These are phyloP conservation scores for Acanthosepion lycidas DNA, from an alignment of 2,888 invertebrate species.

Conservation along the genomic window DNA sequence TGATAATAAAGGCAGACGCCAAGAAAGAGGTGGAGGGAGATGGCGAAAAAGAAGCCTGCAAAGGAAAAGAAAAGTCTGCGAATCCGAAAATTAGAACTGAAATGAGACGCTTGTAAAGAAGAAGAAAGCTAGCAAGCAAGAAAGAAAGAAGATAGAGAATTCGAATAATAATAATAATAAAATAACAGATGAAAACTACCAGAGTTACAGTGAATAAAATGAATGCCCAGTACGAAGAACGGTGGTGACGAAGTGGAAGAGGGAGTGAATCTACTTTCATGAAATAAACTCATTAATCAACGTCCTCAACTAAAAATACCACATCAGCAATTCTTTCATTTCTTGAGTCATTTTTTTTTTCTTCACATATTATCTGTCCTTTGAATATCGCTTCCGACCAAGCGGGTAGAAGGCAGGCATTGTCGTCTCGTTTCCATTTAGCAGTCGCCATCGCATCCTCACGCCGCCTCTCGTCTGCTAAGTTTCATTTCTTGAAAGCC, in stretches of 20 bases:
- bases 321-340: neutral
- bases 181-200: neutral
- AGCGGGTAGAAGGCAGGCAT: neutral
- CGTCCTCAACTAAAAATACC: neutral
- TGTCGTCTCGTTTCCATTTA: neutral
- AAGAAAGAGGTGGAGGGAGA: neutral
- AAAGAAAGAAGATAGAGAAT: neutral
- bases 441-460: neutral
- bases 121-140: neutral
- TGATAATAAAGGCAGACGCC: too few relatives aligned
- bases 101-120: neutral
- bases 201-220: neutral
- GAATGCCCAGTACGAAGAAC: neutral
- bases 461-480: neutral
- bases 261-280: neutral
- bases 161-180: neutral
- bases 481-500: neutral
- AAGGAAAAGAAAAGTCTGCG: neutral
- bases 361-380: neutral
- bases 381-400: neutral
- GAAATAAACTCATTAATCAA: constrained; percentile 12
- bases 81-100: too few relatives aligned
- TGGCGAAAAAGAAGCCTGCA: neutral
- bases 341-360: neutral
- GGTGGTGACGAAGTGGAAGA: neutral